These are phyloP conservation scores for Nasonia oneida DNA, from an alignment of 2,888 invertebrate genomes.

Conservation along the genomic window DNA sequence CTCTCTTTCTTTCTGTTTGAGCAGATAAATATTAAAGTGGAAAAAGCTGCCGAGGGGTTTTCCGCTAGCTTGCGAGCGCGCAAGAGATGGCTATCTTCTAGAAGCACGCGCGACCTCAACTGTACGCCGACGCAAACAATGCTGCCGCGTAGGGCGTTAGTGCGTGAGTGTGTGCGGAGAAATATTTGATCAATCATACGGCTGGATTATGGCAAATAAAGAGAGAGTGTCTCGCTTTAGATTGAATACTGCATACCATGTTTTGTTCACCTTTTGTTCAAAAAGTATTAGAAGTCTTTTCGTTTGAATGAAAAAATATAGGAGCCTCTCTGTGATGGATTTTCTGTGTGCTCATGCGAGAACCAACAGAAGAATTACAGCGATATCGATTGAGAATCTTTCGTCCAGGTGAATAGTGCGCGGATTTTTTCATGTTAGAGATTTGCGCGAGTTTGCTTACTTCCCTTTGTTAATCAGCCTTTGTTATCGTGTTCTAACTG, in stretches of 20 bases:
- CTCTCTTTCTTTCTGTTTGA: conserved; percentile 17
- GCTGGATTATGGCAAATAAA: conserved; percentile 31
- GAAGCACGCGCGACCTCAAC: conserved; percentile 18
- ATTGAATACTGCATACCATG: not conserved
- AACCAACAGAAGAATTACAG: no score
- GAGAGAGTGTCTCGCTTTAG: not conserved
- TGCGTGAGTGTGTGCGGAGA: conserved; percentile 22
- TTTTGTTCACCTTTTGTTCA: not conserved
- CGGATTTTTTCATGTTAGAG: no score
- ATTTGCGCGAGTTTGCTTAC: no score
- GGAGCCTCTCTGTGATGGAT: not conserved
- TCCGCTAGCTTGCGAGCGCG: conserved; percentile 1
- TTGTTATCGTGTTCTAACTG: not conserved
- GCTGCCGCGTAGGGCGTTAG: not conserved
- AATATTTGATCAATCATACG: conserved; percentile 44
- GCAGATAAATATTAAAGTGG: conserved; percentile 53
- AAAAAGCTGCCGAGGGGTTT: conserved; percentile 27
- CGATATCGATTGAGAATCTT: no score
- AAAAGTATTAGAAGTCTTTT: not conserved
- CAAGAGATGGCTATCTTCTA: conserved; percentile 33
- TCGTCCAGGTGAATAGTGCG: no score
- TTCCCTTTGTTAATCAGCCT: not conserved
- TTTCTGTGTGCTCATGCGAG: not conserved
- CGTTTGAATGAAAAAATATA: not conserved
- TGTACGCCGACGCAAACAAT: conserved; percentile 9